Percentiles rank a stretch among this genome's conserved stretches.
Evolutionary conservation across 2,113 vertebrate species (phyloP).

Genomic region (Rattus norvegicus): GRCr8 NC_086019.1:27731501-27732000

Average conservation of each 20-base stretch:
- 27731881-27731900: neutral
- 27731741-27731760: neutral
- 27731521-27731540: neutral
- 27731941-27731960: neutral
- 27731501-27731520: constrained; percentile 5
- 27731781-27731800: neutral
- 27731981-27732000: neutral
- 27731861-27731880: neutral
- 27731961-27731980: neutral
- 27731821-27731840: neutral
- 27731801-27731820: neutral
- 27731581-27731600: neutral
- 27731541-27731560: neutral
- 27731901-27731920: neutral
- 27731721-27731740: no score
- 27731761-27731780: neutral
- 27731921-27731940: no score
- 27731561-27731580: neutral
- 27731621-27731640: neutral
- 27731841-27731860: accelerated
- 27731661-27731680: neutral
- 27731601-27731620: neutral
- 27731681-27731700: neutral
- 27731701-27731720: neutral
- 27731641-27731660: neutral